Base-by-base conservation (phyloP, 1,140 invertebrate species). In the Trypoxylus dichotomus region DNA sequence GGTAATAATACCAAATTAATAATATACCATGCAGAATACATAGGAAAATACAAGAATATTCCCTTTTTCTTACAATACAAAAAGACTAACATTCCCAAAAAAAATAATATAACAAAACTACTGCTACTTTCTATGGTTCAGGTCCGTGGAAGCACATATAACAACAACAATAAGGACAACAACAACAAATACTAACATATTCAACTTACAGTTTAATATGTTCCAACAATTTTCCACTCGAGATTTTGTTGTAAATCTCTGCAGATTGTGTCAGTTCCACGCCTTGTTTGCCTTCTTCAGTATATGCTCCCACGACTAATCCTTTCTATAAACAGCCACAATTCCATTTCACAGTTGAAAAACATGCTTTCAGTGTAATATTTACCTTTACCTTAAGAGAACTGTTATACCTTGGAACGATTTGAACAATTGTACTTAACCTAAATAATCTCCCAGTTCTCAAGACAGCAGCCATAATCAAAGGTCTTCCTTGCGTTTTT, bases 241-340 rank as follows among this genome's bases (percentile, higher is more conserved):
- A 84, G 32, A 81, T 81, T 76, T 88, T 83, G 83, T 90, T 87
- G 80, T 89, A 90, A 76, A 86, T 85, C 79, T 86, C 82, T 75
- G 90, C 89, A 76, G 88, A 82, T 54, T 86, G 83, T 47, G 90
- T 90, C 41, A 92, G 82, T 27, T 83, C 84, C 47, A 88, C 41
- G 41, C 81, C 85, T 68, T 3, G 5, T 76, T 87, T 83, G 77
- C 87, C 86, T 75, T 88, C 85, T 77, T 86, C 82, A 68, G 85
- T 84, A 80, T 91, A 91, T 32, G 89, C 86, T 77, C 91, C 91
- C 58, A 92, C 84, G 37, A 91, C 88, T 37, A 90, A 79, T 60
- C 89, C 89, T 82, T 86, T 89, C 87, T 88, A 83, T 72, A 37
- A 37, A 37, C 10, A 88, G 86, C 83, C 60, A 10, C 1, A 68